Base-by-base conservation (phyloP, 2,113 vertebrate species). In the Petaurus breviceps region DNA sequence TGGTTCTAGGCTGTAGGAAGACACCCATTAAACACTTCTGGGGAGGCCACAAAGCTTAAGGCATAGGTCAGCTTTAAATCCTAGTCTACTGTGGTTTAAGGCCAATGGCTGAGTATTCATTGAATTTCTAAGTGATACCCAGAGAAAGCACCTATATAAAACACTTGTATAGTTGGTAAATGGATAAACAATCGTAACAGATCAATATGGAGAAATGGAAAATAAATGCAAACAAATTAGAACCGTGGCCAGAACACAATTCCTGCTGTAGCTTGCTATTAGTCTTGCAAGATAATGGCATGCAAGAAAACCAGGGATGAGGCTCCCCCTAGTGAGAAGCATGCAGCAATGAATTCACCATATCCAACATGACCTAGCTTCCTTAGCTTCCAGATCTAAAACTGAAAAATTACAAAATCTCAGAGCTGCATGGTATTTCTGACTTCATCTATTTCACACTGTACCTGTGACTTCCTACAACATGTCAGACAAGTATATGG, bases 251-350 rank as follows among this genome's bases (percentile, higher is more conserved):
- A 90, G 91, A n/a, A 55, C 8, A 90, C 53, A 84, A 26, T 91
- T 84, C 68, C 91, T 89, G 26, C 46, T 22, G 10, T 31, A 53
- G 61, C 91, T 0, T 57, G 28, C 3, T 24, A 46, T 90, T 51
- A 1, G 51, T n/a, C 22, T 37, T 92, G 26, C 43, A 3, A 95
- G 84, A 0, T 50, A 89, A 68, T 90, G 31, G 54, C 16, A 31
- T 61, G 57, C 53, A 43, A 91, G 4, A 96, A 93, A 25, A 23
- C 28, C 37, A 93, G 97, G 93, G 68, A 93, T 43, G 12, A 93
- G 50, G 97, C 97, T 97, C 97, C 97, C 97, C 93, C 97, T 97
- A 96, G 96, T 24, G 97, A 84, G 37, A 84, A 84, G 37, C 68
- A 84, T 84, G 68, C 68, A 84, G 68, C n/a, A 43, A 43, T 84